Evolutionary conservation across 2,797 vertebrate species (phyloP), one percentile per base, ranked within the genome.

Genomic region (Poecilia picta): DNA sequence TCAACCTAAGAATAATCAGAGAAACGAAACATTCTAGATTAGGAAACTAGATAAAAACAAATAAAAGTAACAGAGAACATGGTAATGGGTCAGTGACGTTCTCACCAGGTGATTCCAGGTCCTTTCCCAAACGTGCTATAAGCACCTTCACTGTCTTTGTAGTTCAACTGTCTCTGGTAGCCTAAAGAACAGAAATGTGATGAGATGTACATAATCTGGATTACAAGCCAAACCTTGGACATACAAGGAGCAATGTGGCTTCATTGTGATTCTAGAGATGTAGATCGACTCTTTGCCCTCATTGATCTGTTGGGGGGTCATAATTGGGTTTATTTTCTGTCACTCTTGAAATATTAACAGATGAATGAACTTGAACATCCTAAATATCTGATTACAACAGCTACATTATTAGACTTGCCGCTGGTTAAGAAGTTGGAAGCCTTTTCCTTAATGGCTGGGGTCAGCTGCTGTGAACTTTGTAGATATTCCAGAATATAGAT

Each of bases 111-210:
- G 82, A 97, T 97, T 1, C 93, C 96, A 0, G 76, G 39, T 81
- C 87, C 94, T 8, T 49, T 53, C 31, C 95, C 95, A 93, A 97
- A 97, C 11, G 96, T 94, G 81, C 96, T 97, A 84, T 95, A 97
- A 68, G 95, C 95, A 0, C 96, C 96, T 68, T 92, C 83, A 0
- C 0, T 0, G 43, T 93, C 92, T 64, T 93, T 95, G 87, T 96
- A 97, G 77, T 95, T 95, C 33, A 97, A 89, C 87, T 97, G 95
- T 64, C 93, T 95, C 90, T 97, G 96, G 87, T 97, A 97, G 36
- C 97, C 97, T 97, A 49, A 25, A 39, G 33, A 79, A 51, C 10
- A 39, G 23, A 7, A 72, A 43, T 16, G 20, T 28, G 2, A 74
- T n/a, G 36, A n/a, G 72, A 11, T 23, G 23, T 25, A 28, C 55